Evolutionary conservation across 2,888 invertebrate genomes (phyloP), one percentile per base, ranked within the genome.

Genomic region (Volucella zonaria): DNA sequence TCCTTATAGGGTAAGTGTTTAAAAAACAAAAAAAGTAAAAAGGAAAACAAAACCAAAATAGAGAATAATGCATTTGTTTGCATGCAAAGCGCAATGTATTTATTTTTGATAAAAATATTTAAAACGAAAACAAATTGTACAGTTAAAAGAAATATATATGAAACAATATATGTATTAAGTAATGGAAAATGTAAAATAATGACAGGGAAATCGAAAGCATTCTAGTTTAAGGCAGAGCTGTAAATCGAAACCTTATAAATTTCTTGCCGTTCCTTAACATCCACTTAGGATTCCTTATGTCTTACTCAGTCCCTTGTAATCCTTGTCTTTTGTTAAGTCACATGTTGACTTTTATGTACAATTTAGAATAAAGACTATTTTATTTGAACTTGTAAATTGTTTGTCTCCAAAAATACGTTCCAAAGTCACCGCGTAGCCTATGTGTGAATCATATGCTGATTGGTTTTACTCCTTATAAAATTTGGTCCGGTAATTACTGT

Each of bases 101-200:
- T 86, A 86, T 86, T 86, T 86, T 86, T 86, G 85, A 86, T 86
- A 86, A 59, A 58, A 81, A 70, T 77, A 81, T 77, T 73, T 40
- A 11, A 70, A 47, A 54, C 64, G 31, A 23, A 14, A 38, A 66
- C 52, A 51, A 70, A 47, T 14, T 78, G 78, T 78, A 64, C 62
- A 83, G 64, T 74, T 51, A 43, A 66, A 68, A 40, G 47, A 40
- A 58, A 31, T 31, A 31, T 31, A 31, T 43, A 49, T 59, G 23
- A 31, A 47, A 78, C 49, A 61, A 42, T 54, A 66, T 64, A 51
- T 59, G 11, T 45, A 51, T 12, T n/a, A 76, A 51, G 4, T 8
- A 51, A 64, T 45, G 45, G 14, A 23, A 59, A 76, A 40, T 23
- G 40, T 62, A 68, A 68, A 40, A 54, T 15, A 45, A n/a, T 66